These are phyloP conservation scores for Pseudorhombus dupliciocellatus DNA, from an alignment of 2,113 vertebrate genomes.

Conservation along the genomic window DNA sequence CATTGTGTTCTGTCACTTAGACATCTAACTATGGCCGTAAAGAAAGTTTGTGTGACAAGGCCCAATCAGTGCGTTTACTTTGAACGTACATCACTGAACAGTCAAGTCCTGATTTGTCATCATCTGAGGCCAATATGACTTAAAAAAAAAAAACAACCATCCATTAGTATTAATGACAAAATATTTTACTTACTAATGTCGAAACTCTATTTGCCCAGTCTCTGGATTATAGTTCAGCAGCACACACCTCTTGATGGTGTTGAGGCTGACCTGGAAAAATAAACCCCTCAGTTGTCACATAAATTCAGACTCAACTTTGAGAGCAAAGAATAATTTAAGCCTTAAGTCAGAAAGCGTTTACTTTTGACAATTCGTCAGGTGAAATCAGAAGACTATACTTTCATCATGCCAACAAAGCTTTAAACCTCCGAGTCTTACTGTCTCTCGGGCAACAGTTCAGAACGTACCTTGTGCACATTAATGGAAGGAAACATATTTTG, in stretches of 20 bases:
- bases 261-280: slow-evolving; percentile 86
- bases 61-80: slow-evolving; percentile 87
- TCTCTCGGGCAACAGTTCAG: rapidly evolving
- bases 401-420: slow-evolving; percentile 67
- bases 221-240: slow-evolving; percentile 84
- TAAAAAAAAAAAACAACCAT: background rate
- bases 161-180: background rate
- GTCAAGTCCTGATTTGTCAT: slow-evolving; percentile 79
- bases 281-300: background rate
- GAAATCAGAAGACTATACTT: slow-evolving; percentile 80
- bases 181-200: slow-evolving; percentile 90
- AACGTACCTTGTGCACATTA: slow-evolving; percentile 89
- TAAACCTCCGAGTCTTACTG: background rate
- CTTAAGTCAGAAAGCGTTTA: slow-evolving; percentile 74
- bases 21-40: background rate
- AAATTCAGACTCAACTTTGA: background rate
- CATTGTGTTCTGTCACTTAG: background rate
- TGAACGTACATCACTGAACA: slow-evolving; percentile 78
- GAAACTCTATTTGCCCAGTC: slow-evolving; percentile 85
- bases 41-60: background rate
- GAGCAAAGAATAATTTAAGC: background rate
- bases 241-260: slow-evolving; percentile 90
- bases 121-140: slow-evolving; percentile 69
- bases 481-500: slow-evolving; percentile 96
- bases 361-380: slow-evolving; percentile 74